Evolutionary conservation across 1,140 invertebrate species (phyloP).

Genomic region (Sitobion miscanthi): DNA sequence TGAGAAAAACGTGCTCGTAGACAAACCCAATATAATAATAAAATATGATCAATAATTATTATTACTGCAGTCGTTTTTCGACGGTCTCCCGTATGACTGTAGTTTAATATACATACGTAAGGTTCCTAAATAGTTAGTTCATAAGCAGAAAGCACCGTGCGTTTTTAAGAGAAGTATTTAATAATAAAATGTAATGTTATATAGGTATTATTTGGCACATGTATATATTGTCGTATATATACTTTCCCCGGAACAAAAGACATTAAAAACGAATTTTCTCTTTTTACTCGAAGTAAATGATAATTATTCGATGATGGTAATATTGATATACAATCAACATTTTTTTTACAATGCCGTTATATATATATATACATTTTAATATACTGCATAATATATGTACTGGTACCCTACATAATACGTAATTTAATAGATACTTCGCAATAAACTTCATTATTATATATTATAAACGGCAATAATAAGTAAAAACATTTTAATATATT

Average conservation of each 20-base stretch:
- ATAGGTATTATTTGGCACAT: background rate
- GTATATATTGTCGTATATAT: background rate
- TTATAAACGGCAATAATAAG: too few species aligned
- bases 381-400: background rate
- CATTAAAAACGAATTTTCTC: conserved; percentile 32
- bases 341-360: background rate
- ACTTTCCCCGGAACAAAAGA: conserved; percentile 34
- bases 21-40: too few species aligned
- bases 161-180: background rate
- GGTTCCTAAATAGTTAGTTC: background rate
- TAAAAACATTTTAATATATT: background rate
- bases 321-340: background rate
- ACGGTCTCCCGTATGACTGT: background rate
- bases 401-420: background rate
- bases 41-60: background rate
- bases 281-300: background rate
- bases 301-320: background rate
- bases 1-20: too few species aligned
- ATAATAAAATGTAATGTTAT: background rate
- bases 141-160: background rate
- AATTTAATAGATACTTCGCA: background rate
- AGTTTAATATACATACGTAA: background rate
- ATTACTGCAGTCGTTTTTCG: background rate
- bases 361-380: background rate
- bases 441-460: background rate